Conservation (phyloP, 2,113 vertebrate genomes). For the Muscicapa adusta region DNA sequence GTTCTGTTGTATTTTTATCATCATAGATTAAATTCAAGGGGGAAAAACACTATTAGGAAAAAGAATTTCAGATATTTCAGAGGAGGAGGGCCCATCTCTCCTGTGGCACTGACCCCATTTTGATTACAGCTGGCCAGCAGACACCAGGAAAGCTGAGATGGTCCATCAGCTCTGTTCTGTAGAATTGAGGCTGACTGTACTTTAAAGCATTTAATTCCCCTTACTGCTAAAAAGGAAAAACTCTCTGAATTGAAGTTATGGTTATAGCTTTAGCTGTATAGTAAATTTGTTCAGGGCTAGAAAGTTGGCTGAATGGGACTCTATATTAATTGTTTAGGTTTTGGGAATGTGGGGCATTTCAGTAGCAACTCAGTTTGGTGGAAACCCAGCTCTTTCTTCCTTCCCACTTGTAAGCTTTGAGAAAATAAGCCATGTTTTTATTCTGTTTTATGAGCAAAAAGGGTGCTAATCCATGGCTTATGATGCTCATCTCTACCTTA, state of each 20-base stretch:
- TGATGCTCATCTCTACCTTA: not conserved
- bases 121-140: not conserved
- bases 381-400: not conserved
- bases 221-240: not conserved
- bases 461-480: not conserved
- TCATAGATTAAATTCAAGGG: not conserved
- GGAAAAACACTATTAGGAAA: not conserved
- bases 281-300: not conserved
- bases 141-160: not conserved
- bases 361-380: not conserved
- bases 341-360: not conserved
- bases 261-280: not conserved
- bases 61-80: not conserved
- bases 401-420: not conserved
- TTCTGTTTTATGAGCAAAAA: not conserved
- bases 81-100: not conserved
- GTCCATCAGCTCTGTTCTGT: not conserved
- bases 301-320: not conserved
- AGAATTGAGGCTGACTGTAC: not conserved
- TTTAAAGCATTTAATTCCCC: not conserved
- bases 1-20: not conserved
- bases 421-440: not conserved
- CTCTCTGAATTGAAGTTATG: not conserved
- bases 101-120: not conserved
- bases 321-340: not conserved